phyloP scores from a whole-genome alignment of 2,888 invertebrate species.

The Diaprepes abbreviatus region DNA sequence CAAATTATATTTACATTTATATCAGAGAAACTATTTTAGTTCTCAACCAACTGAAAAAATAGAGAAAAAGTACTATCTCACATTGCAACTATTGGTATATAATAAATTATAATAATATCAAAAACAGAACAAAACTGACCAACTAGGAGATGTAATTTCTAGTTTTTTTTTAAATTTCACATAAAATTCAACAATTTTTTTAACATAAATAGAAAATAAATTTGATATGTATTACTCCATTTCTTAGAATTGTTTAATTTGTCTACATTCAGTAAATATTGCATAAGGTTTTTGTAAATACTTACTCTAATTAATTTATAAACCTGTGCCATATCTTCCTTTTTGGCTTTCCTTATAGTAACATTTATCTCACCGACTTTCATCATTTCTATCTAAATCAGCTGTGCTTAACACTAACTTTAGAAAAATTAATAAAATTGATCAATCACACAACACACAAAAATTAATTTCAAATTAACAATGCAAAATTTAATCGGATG shows the following conservation, averaged over 20 bases:
- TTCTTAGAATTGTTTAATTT: neutral
- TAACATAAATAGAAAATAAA: too few relatives aligned
- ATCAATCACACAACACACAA: slow-evolving; percentile 29
- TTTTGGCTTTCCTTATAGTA: slow-evolving; percentile 68
- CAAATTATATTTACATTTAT: too few relatives aligned
- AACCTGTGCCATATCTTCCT: slow-evolving; percentile 71
- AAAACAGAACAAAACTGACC: too few relatives aligned
- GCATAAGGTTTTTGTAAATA: neutral
- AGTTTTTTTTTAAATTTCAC: too few relatives aligned
- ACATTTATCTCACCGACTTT: slow-evolving; percentile 55
- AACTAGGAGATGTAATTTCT: too few relatives aligned
- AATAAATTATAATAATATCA: too few relatives aligned
- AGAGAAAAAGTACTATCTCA: too few relatives aligned
- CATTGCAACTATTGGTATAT: too few relatives aligned
- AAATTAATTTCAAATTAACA: slow-evolving; percentile 36
- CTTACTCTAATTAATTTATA: slow-evolving; percentile 72
- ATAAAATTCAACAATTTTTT: too few relatives aligned
- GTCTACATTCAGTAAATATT: neutral
- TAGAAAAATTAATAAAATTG: slow-evolving; percentile 43
- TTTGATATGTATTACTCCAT: slow-evolving; percentile 9
- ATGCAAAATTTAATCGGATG: slow-evolving; percentile 15
- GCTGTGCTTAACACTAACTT: slow-evolving; percentile 9
- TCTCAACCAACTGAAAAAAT: too few relatives aligned
- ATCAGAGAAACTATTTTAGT: too few relatives aligned
- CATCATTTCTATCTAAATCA: slow-evolving; percentile 47